Base-by-base conservation (phyloP, 2,113 vertebrate species). In the Pterocles orientalis region DNA sequence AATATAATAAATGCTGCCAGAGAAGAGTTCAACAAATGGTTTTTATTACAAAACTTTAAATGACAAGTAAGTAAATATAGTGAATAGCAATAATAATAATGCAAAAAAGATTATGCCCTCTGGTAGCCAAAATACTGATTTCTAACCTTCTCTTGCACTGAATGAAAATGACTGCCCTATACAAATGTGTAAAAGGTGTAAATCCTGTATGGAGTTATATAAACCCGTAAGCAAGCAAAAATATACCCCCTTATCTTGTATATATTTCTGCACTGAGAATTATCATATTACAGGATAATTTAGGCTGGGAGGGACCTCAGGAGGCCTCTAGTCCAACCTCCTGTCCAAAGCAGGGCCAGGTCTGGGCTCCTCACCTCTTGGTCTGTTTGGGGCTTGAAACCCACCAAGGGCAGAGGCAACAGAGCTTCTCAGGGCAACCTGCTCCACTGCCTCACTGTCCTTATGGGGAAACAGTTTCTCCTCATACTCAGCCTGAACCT, bases 11-110 rank as follows among this genome's bases (percentile, higher is more conserved):
- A 66, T 83, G 34, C 33, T 96, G 76, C 47, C 61, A 94, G 66
- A 86, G 90, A 91, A 93, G 3, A 79, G 77, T 87, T 91, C 50
- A 72, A 65, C 21, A 86, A 95, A 88, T 68, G 69, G 6, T 79
- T 97, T 94, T 90, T 39, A 72, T 96, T 92, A 88, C 14, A 29
- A 23, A 90, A 80, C 15, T 95, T 73, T 92, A 73, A 95, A 89
- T 69, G 66, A 39, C 60, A 80, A 79, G 28, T 77, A 86, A 94
- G 21, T 33, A 88, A 92, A 87, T 68, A 77, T 4, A 84, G 56
- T 45, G 45, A 82, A 81, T 56, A 73, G 9, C 11, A 66, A 80
- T 10, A 76, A 80, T 10, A 76, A 54, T n/a, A 73, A 90, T 47
- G 54, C 9, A 86, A 75, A 94, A 86, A 88, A 45, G 6, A 64